A percentile compares a stretch with the other conserved stretches of the same genome.
phyloP scores from a whole-genome alignment of 92 coral and sea anemone genomes.

The Palythoa heliodiscus region DNA sequence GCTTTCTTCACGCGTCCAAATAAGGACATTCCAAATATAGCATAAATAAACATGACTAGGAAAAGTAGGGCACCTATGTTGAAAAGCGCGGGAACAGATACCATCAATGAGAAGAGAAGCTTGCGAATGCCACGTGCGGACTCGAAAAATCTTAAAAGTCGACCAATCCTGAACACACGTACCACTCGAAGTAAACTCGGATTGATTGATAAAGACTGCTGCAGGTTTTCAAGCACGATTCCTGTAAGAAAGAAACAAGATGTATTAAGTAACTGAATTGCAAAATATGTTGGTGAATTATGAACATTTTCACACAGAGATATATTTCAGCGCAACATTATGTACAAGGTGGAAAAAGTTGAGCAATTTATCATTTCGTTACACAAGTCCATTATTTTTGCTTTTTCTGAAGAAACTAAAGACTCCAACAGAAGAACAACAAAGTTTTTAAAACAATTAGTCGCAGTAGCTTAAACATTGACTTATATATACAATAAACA shows the following conservation, averaged over 20 bases:
- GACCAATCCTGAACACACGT: slow-evolving; percentile 88
- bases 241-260: slow-evolving; percentile 54
- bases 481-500: too few relatives aligned
- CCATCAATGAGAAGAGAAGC: slow-evolving; percentile 76
- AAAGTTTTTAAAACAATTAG: too few relatives aligned
- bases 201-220: slow-evolving; percentile 67
- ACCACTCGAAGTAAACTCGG: slow-evolving; percentile 91
- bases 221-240: slow-evolving; percentile 66
- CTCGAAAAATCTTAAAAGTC: slow-evolving; percentile 90
- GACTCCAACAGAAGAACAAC: too few relatives aligned
- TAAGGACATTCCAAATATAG: slow-evolving; percentile 92
- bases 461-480: too few relatives aligned
- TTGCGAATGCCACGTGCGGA: slow-evolving; percentile 94
- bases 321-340: not conserved
- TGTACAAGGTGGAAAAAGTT: too few relatives aligned
- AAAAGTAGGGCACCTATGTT: slow-evolving; percentile 92
- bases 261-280: not conserved
- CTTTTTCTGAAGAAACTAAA: too few relatives aligned
- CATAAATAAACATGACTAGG: slow-evolving; percentile 87
- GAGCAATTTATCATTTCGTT: too few relatives aligned
- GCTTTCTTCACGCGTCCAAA: slow-evolving; percentile 91
- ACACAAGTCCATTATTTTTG: too few relatives aligned
- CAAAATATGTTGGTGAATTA: not conserved
- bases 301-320: not conserved
- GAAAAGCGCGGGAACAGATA: slow-evolving; percentile 88